These are phyloP conservation scores for Troides aeacus DNA, from an alignment of 2,888 invertebrate species.

Conservation along the genomic window DNA sequence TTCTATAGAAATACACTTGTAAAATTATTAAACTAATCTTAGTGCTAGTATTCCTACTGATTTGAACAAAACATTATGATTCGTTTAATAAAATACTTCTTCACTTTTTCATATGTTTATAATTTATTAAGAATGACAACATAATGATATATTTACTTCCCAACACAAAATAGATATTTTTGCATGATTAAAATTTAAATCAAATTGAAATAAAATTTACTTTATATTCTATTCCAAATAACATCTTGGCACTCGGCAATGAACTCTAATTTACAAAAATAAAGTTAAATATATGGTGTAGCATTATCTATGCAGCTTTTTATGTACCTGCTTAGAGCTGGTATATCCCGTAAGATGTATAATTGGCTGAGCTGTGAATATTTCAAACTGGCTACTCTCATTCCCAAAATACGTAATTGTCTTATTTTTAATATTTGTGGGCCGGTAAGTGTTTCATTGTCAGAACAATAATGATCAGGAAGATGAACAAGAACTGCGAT, in stretches of 20 bases:
- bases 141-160: too few relatives aligned
- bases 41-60: background rate
- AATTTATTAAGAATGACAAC: too few relatives aligned
- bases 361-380: constrained; percentile 74
- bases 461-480: constrained; percentile 83
- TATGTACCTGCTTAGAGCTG: constrained; percentile 75
- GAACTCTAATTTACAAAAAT: background rate
- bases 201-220: background rate
- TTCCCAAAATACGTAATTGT: constrained; percentile 82
- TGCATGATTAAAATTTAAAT: too few relatives aligned
- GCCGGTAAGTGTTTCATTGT: constrained; percentile 79
- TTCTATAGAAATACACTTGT: constrained; percentile 7
- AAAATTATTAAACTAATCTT: constrained; percentile 20
- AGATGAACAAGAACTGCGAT: constrained; percentile 81
- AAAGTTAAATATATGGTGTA: constrained; percentile 41
- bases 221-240: background rate
- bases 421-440: constrained; percentile 82
- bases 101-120: too few relatives aligned
- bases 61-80: too few relatives aligned
- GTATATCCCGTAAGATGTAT: constrained; percentile 66
- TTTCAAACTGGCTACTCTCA: constrained; percentile 81
- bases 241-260: background rate
- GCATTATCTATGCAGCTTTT: constrained; percentile 62
- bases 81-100: too few relatives aligned
- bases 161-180: too few relatives aligned